Base-by-base conservation (phyloP, 2,888 invertebrate genomes). In the Drosophila mimica region DNA sequence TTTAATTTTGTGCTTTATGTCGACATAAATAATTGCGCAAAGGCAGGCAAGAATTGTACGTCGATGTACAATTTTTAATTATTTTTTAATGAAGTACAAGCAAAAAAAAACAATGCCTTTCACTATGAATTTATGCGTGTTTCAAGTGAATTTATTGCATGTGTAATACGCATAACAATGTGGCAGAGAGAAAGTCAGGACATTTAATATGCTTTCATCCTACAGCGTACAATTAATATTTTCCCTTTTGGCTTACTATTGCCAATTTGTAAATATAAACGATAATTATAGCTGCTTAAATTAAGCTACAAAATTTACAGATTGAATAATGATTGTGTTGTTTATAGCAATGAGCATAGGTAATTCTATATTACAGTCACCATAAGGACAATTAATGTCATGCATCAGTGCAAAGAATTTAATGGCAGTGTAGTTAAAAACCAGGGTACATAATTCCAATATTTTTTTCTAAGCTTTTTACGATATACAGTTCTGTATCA, bases 1-100 rank as follows among this genome's bases (percentile, higher is more conserved):
- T 86, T 86, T 89, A 88, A 88, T 89, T 89, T 88, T 76, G 82
- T 88, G 73, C 75, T 84, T 88, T 82, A 84, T 85, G 79, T 64
- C 76, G 60, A 71, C 82, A 89, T 84, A 88, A 85, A 85, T 88
- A 88, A 89, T 89, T 89, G 74, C 80, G 90, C 83, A 82, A 77
- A 85, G 78, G 71, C 88, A 54, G 77, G 70, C 90, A 90, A 71
- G 85, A 88, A 86, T 69, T 64, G 60, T 56, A 74, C 74, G 74
- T 74, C 82, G 86, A 76, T 90, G 46, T 81, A 82, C 77, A 85
- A 71, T 82, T 86, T 85, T 86, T 89, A 89, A 86, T 86, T 86
- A 86, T 86, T 84, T 86, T 86, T 85, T 85, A 85, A 85, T 85
- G 85, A 89, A 89, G 67, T 85, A 85, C 74, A 82, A 74, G 67